Evolutionary conservation across 2,888 invertebrate genomes (phyloP).

Genomic region (Pherbina coryleti): DNA sequence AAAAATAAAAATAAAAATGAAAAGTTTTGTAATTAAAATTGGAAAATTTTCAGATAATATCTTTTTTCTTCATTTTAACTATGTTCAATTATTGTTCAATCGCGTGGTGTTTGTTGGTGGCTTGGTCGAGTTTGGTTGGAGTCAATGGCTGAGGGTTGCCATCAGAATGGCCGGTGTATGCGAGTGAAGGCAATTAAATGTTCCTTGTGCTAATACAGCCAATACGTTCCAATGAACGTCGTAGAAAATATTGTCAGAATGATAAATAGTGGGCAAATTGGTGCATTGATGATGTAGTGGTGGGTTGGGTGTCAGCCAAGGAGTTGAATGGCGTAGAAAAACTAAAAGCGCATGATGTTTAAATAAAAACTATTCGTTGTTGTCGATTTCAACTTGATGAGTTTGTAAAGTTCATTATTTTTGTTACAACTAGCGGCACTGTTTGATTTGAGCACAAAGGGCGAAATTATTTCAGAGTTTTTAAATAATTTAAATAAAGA

Average conservation of each 20-base stretch:
- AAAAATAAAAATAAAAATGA: slow-evolving; percentile 55
- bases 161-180: not conserved
- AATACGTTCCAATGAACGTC: not conserved
- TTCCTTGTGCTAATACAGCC: not conserved
- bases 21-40: slow-evolving; percentile 68
- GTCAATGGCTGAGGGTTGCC: not conserved
- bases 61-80: slow-evolving; percentile 39
- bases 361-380: not conserved
- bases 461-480: no score
- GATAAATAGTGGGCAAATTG: not conserved
- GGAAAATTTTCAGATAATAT: slow-evolving; percentile 56
- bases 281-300: not conserved
- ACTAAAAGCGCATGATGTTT: not conserved
- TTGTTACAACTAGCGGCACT: not conserved
- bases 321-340: no score
- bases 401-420: not conserved
- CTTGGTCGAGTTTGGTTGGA: not conserved
- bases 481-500: no score
- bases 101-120: not conserved
- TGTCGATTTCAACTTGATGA: not conserved
- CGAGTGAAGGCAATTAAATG: not conserved
- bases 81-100: not conserved
- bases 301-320: no score
- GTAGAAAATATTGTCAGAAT: not conserved
- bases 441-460: no score